Evolutionary conservation across 2,888 invertebrate species (phyloP).

Genomic region (Ichneumoninae sp.): DNA sequence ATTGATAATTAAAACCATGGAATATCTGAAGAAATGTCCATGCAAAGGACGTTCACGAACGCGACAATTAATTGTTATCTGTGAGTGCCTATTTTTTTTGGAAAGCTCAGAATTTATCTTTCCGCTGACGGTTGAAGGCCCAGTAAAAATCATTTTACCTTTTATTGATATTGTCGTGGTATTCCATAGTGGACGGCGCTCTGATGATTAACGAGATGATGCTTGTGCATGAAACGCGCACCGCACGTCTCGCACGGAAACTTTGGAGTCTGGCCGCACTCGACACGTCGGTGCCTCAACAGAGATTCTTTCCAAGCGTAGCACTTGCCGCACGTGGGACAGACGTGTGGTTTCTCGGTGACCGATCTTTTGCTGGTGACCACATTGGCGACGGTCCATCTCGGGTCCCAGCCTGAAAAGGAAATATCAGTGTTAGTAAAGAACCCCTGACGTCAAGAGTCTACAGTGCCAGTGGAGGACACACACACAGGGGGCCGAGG

Average conservation of each 20-base stretch:
- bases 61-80: neutral
- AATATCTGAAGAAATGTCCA: neutral
- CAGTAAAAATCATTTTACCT: neutral
- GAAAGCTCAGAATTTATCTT: neutral
- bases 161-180: conserved; percentile 10
- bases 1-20: neutral
- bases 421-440: conserved; percentile 21
- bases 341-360: conserved; percentile 65
- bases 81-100: neutral
- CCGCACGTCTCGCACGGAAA: conserved; percentile 75
- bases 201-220: conserved; percentile 65
- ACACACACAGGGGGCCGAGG: neutral
- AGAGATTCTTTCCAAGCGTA: conserved; percentile 75
- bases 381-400: conserved; percentile 1
- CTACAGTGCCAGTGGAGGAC: neutral
- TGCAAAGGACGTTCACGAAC: neutral
- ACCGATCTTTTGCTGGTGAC: neutral
- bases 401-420: conserved; percentile 47
- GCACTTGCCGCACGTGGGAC: conserved; percentile 75
- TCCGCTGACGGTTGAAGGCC: neutral
- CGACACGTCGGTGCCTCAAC: conserved; percentile 76
- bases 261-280: conserved; percentile 78
- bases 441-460: neutral
- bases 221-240: conserved; percentile 69
- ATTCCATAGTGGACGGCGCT: conserved; percentile 33